Conservation (phyloP, 2,113 vertebrate species). For the Solea senegalensis region DNA sequence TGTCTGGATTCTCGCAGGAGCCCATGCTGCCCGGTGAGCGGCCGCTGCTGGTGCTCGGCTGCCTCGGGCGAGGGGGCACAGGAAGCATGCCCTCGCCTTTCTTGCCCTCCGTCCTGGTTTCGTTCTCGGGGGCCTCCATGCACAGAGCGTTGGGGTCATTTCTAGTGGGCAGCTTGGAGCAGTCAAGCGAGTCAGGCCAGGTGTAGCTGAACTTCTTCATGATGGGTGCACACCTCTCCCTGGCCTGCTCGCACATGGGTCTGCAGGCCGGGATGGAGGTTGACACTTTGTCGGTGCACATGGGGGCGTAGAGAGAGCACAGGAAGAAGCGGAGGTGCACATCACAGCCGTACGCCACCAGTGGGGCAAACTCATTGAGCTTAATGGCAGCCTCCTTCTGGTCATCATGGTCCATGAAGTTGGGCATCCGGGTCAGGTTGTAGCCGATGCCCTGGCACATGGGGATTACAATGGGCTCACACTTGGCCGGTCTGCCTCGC, state of each 20-base stretch:
- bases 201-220: constrained; percentile 97
- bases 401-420: constrained; percentile 93
- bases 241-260: constrained; percentile 98
- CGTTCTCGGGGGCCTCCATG: constrained; percentile 97
- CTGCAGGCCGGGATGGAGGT: constrained; percentile 96
- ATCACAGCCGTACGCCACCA: constrained; percentile 96
- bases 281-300: constrained; percentile 98
- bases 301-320: constrained; percentile 96
- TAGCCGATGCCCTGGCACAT: constrained; percentile 98
- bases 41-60: constrained; percentile 67
- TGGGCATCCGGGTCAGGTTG: constrained; percentile 98
- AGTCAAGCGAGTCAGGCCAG: constrained; percentile 96
- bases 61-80: constrained; percentile 84
- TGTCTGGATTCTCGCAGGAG: constrained; percentile 90
- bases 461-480: constrained; percentile 92
- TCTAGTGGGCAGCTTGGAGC: constrained; percentile 90
- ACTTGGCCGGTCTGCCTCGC: constrained; percentile 89
- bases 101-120: constrained; percentile 83
- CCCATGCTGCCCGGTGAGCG: constrained; percentile 69
- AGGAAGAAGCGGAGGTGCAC: constrained; percentile 97
- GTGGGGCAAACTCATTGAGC: constrained; percentile 93
- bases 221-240: constrained; percentile 93
- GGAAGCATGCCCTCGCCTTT: constrained; percentile 90
- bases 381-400: constrained; percentile 93
- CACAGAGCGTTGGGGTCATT: constrained; percentile 96